Base-by-base conservation (phyloP, 2,113 vertebrate species). In the Chamaea fasciata region DNA sequence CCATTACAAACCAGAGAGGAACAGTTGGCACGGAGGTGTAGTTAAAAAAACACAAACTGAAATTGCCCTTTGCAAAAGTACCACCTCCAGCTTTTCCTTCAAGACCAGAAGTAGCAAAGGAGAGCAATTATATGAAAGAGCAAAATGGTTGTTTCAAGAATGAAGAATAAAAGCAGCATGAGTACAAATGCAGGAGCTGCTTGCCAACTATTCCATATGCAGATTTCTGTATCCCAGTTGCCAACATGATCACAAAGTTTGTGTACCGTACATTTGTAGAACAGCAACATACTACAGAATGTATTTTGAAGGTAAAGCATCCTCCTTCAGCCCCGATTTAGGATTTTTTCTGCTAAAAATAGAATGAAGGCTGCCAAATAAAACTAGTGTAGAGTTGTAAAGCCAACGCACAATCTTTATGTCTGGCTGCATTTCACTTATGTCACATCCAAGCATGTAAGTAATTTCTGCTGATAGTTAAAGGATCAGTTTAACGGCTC, bases 11-110 rank as follows among this genome's bases (percentile, higher is more conserved):
- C 69, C 56, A 28, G 75, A 63, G 74, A 62, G 70, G 84, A 95
- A 97, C 82, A 96, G 85, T 64, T 92, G 88, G 92, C 76, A 94
- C 1, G 71, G 88, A 94, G 87, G 89, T 79, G 87, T 84, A 82
- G 70, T 37, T 57, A 75, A 80, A 88, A 85, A 69, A 65, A 1
- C 12, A 62, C 76, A 63, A 56, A 92, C 79, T 80, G 85, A 90
- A 83, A 86, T 67, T 87, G 94, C 55, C 63, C 93, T 95, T 88
- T 74, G 70, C 60, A 77, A 85, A 94, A 91, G 89, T 83, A 95
- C 86, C 75, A 82, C 93, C 89, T 91, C 89, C 93, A 87, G 46
- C 33, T 94, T 87, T 89, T 83, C 24, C 74, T 89, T 69, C 21
- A 35, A 77, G 87, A 90, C 63, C 68, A 95, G 85, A 95, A 96